These are phyloP conservation scores for Xylota segnis DNA, from an alignment of 2,888 invertebrate genomes.

Conservation along the genomic window DNA sequence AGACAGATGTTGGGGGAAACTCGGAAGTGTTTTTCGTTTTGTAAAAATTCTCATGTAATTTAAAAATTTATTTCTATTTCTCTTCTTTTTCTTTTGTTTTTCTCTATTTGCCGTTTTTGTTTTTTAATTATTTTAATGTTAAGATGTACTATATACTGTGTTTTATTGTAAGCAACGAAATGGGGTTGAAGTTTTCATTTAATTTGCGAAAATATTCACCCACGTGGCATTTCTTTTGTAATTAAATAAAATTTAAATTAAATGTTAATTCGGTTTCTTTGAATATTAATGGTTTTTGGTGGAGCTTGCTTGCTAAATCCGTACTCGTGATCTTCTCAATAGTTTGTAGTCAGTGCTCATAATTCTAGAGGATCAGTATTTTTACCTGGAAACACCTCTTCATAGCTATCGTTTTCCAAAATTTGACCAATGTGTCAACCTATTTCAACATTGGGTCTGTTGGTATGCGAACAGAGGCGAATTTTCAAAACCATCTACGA, in stretches of 20 bases:
- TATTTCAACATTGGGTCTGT: too few relatives aligned
- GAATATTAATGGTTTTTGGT: too few relatives aligned
- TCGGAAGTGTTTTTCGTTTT: slow-evolving; percentile 36
- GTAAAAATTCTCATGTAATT: slow-evolving; percentile 47
- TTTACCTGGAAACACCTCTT: too few relatives aligned
- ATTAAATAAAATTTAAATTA: slow-evolving; percentile 64
- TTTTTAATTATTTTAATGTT: slow-evolving; percentile 51
- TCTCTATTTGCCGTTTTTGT: slow-evolving; percentile 41
- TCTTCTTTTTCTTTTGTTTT: neutral
- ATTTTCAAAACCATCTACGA: too few relatives aligned
- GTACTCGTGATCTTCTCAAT: too few relatives aligned
- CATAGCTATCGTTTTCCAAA: too few relatives aligned
- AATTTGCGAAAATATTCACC: slow-evolving; percentile 27
- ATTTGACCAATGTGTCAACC: too few relatives aligned
- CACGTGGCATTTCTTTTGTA: slow-evolving; percentile 51
- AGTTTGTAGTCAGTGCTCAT: too few relatives aligned
- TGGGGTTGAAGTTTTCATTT: slow-evolving; percentile 8
- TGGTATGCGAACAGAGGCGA: too few relatives aligned
- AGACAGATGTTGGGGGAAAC: slow-evolving; percentile 1
- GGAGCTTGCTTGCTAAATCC: too few relatives aligned
- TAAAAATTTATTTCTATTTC: slow-evolving; percentile 33
- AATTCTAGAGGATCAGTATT: too few relatives aligned
- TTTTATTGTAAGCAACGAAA: slow-evolving; percentile 51
- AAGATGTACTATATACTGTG: slow-evolving; percentile 54
- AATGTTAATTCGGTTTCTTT: slow-evolving; percentile 57